Conservation (phyloP, 2,797 vertebrate species). For the Lacerta viridis region DNA sequence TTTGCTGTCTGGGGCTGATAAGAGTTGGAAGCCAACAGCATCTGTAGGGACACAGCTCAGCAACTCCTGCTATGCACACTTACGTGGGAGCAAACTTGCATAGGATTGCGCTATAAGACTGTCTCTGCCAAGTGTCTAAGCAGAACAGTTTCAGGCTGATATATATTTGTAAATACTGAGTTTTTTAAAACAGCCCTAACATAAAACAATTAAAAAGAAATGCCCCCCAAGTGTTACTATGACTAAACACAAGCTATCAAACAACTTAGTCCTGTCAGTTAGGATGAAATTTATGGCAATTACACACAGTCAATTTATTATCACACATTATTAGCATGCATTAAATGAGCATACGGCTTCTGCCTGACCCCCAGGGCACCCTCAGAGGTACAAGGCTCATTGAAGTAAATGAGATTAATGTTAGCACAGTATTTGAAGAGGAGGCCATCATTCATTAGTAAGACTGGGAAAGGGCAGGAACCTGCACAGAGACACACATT, state of each 20-base stretch:
- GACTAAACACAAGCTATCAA: background rate
- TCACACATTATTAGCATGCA: background rate
- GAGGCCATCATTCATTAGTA: background rate
- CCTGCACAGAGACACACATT: background rate
- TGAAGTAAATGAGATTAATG: background rate
- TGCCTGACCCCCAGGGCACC: background rate
- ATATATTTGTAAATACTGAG: background rate
- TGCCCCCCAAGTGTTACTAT: background rate
- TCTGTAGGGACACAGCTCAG: too few species aligned
- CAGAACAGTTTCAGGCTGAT: background rate
- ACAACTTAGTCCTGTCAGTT: background rate
- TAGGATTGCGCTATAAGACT: background rate
- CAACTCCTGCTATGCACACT: too few species aligned
- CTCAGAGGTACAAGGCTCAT: too few species aligned
- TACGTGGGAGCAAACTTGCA: background rate
- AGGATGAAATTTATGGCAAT: background rate
- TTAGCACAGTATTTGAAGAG: background rate
- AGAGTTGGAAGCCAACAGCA: background rate
- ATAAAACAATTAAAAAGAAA: background rate
- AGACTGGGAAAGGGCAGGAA: background rate
- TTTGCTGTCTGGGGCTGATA: background rate
- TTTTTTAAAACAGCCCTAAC: background rate
- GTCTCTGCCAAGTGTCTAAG: background rate
- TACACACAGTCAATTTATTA: constrained; percentile 6
- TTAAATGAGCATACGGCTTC: background rate